Base-by-base conservation (phyloP, 2,888 invertebrate species). In the Lycocerus yunnanus region DNA sequence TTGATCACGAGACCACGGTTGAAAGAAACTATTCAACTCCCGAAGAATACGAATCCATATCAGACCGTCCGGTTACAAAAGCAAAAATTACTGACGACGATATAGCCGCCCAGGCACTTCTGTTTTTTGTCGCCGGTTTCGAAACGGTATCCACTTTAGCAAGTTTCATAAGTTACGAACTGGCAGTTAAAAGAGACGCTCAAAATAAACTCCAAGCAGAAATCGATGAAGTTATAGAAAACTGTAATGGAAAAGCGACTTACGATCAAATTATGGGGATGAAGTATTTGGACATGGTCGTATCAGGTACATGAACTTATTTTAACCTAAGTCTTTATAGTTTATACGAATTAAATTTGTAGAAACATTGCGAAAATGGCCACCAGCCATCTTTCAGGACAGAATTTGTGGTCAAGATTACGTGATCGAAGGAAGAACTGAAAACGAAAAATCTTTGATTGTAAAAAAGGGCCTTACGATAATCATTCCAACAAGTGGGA, bases 201-300 rank as follows among this genome's bases (percentile, higher is more conserved):
- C 70, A 70, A 66, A 9, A 18, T 6, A 70, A 65, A 15, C 70
- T 70, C 8, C 65, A 58, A 58, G 11, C 14, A 1, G 70, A 70
- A 14, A 21, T 70, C 13, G 70, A 70, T 11, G 11, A 11, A 18
- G 21, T 21, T 24, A n/a, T n/a, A 63, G 15, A 63, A 63, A n/a
- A n/a, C 2, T 63, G 18, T 63, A n/a, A 58, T 21, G 65, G 58
- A 18, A 15, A 14, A 11, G 15, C 58, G 2, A 66, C 14, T 0
- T 70, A 65, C 15, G 70, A 70, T 6, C 6, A 43, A n/a, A 8
- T 43, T 8, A 6, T 6, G 84, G 61, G 77, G 77, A 86, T 90
- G 90, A 83, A 86, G 88, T 0, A 79, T 89, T 18, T 85, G 90
- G 66, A 88, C 86, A 76, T 89, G 89, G 88, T 84, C 89, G 0